Conservation (phyloP, 2,888 invertebrate genomes). For the Acronicta leporina region DNA sequence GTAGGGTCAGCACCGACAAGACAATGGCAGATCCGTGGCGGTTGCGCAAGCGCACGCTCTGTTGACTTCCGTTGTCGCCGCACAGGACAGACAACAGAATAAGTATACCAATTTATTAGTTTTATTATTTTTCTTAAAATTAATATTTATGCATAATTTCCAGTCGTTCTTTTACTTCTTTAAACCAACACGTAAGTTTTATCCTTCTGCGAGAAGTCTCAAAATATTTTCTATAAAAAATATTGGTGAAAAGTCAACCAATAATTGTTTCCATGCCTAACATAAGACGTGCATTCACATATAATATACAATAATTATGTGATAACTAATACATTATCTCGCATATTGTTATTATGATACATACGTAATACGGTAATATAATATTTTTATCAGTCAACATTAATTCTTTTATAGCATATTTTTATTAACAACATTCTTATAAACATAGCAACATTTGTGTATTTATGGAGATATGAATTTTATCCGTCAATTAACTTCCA, state of each 20-base stretch:
- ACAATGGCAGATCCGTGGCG: slow-evolving; percentile 64
- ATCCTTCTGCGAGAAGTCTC: no score
- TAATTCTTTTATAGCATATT: slow-evolving; percentile 29
- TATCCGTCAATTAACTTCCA: no score
- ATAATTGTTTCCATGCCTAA: no score
- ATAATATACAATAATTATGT: slow-evolving; percentile 1
- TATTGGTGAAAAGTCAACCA: no score
- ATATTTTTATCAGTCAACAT: slow-evolving; percentile 40
- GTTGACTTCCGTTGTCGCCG: slow-evolving; percentile 73
- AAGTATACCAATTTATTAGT: not conserved
- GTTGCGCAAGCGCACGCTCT: slow-evolving; percentile 69
- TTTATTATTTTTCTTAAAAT: not conserved
- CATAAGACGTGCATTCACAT: no score
- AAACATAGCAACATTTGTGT: no score
- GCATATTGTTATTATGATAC: slow-evolving; percentile 13
- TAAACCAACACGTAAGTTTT: no score
- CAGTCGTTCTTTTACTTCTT: no score
- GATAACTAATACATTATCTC: slow-evolving; percentile 3
- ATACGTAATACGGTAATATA: slow-evolving; percentile 37
- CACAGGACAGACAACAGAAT: slow-evolving; percentile 32
- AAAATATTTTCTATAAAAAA: no score
- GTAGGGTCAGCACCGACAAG: slow-evolving; percentile 67
- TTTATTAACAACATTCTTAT: not conserved
- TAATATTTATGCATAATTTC: not conserved
- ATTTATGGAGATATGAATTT: no score